Base-by-base conservation (phyloP, 1,140 invertebrate genomes). In the Nephila pilipes region DNA sequence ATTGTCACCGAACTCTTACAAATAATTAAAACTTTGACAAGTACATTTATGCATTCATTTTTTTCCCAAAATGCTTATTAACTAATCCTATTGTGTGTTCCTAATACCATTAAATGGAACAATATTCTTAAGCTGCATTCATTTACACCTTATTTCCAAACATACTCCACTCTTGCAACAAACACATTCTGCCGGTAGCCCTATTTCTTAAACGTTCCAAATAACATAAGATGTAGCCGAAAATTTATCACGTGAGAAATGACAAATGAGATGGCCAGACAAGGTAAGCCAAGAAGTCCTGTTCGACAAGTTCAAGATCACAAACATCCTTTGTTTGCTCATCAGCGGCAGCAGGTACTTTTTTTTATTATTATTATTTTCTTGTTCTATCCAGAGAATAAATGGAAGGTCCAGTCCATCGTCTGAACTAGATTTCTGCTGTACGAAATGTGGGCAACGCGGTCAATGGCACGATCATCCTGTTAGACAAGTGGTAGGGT, bases 381-480 rank as follows among this genome's bases (percentile, higher is more conserved):
- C 16, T 32, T 32, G 25, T 75, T 14, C 18, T 57, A 36, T 60
- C 16, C 38, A 75, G 54, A n/a, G 63, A 89, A 32, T 36, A 69
- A 22, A 38, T 63, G 2, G 38, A 87, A 22, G n/a, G 36, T 79
- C 46, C 38, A 63, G 20, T 38, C 54, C 54, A 20, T 89, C 65
- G 63, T 36, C n/a, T 89, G 87, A 89, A 89, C 87, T 79, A 89
- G 87, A 89, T 89, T 46, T 89, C 29, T 20, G 46, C 29, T 22
- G 57, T 60, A 38, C 10, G 38, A 38, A 65, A 60, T 79, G 60
- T 89, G 87, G 87, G 87, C 87, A 88, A 88, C 38, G 60, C 87
- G 87, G 87, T 89, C 65, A 89, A 79, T 79, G 36, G 85, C 58
- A 65, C 85, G 58, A 87, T 65, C 83, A 38, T 87, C 85, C 85